phyloP scores from a whole-genome alignment of 2,888 invertebrate species.

The Ophonus ardosiacus region DNA sequence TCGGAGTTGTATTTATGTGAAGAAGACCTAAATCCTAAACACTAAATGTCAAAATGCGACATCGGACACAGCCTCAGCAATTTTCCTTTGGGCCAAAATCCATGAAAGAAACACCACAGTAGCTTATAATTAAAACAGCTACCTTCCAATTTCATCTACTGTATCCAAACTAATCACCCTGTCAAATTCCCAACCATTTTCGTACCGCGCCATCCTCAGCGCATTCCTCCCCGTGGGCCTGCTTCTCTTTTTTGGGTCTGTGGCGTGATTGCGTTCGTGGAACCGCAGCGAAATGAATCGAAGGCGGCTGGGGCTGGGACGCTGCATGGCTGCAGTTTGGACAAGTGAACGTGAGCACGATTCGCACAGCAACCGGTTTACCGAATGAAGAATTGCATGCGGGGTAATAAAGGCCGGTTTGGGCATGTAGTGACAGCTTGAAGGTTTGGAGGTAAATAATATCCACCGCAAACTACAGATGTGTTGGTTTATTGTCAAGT shows the following conservation, averaged over 20 bases:
- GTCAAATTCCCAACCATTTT: neutral
- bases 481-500: no score
- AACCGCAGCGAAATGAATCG: constrained; percentile 11
- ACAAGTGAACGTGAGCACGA: neutral
- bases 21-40: no score
- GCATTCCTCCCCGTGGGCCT: neutral
- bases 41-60: no score
- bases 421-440: no score
- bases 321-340: constrained; percentile 2
- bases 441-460: no score
- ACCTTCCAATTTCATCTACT: neutral
- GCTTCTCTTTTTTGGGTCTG: neutral
- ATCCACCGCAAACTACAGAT: no score
- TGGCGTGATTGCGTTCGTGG: constrained; percentile 29
- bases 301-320: constrained; percentile 13
- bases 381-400: neutral
- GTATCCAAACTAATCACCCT: neutral
- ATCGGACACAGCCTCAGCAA: no score
- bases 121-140: neutral
- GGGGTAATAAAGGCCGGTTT: neutral
- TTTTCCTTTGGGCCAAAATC: no score
- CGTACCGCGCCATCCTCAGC: no score
- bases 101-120: neutral
- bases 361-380: neutral
- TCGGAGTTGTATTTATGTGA: no score